Evolutionary conservation across 2,113 vertebrate genomes (phyloP).

Genomic region (Neopipo cinnamomea): DNA sequence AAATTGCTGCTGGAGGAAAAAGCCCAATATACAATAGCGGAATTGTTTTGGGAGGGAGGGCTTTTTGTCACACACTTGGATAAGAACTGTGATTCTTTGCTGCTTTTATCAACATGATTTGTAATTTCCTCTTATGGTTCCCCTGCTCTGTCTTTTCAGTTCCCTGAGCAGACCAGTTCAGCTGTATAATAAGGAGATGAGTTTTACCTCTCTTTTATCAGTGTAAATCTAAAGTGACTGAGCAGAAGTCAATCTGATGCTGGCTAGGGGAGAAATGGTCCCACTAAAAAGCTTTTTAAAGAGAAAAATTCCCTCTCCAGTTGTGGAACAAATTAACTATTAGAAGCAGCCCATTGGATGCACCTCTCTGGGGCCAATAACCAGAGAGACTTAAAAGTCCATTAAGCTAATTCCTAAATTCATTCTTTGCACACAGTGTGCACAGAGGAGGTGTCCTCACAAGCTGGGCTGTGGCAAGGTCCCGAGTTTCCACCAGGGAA

Average conservation of each 20-base stretch:
- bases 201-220: not conserved
- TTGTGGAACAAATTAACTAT: conserved; percentile 29
- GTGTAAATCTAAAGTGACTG: not conserved
- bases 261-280: not conserved
- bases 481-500: not conserved
- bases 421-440: not conserved
- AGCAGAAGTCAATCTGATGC: not conserved
- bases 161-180: not conserved
- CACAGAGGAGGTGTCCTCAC: not conserved
- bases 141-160: not conserved
- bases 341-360: not conserved
- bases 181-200: not conserved
- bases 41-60: not conserved
- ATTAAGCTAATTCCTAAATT: conserved; percentile 4
- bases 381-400: conserved; percentile 23
- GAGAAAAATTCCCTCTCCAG: not conserved
- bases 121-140: not conserved
- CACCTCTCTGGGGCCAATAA: not conserved
- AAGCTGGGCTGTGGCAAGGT: not conserved
- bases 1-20: not conserved
- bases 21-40: not conserved
- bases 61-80: not conserved
- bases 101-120: conserved; percentile 1
- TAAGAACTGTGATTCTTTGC: not conserved
- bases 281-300: not conserved